Base-by-base conservation (phyloP, 2,113 vertebrate genomes). In the Arothron firmamentum region DNA sequence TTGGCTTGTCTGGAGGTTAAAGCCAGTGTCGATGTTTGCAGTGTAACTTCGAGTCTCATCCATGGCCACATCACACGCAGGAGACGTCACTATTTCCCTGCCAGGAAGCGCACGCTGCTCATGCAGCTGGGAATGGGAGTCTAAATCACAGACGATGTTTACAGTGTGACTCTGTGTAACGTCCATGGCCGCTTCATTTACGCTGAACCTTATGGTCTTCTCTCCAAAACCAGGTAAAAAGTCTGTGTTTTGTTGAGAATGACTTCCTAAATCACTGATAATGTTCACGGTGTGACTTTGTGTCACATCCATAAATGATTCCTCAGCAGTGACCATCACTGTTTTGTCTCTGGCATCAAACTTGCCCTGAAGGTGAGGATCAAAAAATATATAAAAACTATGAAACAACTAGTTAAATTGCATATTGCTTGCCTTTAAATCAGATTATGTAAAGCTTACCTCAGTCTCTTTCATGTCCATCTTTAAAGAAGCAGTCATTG, bases 31-130 rank as follows among this genome's bases (percentile, higher is more conserved):
- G 25, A 73, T 82, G 16, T 64, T 65, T 1, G 58, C 60, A 9
- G 76, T 74, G 25, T 59, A 54, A 41, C 77, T 62, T 12, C 0
- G 9, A 7, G 80, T 77, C 47, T 69, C 17, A 42, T 77, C 80
- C 60, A 72, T 77, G 0, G 4, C 28, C 3, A 65, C 73, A 21
- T 77, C 55, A 3, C 28, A 6, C 18, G 15, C 25, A 25, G 0
- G 16, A 0, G 74, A 79, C 15, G 56, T 73, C 25, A 65, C 14
- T 0, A 73, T 68, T 21, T 69, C 70, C 17, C 19, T 53, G 1
- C 13, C 0, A 1, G 10, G 1, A 6, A 31, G 13, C 11, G 62
- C 9, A 5, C 5, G 6, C 28, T 42, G 45, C 34, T 13, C 6
- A 45, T 49, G 53, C 18, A 21, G 63, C 1, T 3, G 15, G 1